Percentiles rank a stretch among this genome's conserved stretches.
Conservation (phyloP, 1,140 invertebrate species). For the Heliconius nattereri region DNA sequence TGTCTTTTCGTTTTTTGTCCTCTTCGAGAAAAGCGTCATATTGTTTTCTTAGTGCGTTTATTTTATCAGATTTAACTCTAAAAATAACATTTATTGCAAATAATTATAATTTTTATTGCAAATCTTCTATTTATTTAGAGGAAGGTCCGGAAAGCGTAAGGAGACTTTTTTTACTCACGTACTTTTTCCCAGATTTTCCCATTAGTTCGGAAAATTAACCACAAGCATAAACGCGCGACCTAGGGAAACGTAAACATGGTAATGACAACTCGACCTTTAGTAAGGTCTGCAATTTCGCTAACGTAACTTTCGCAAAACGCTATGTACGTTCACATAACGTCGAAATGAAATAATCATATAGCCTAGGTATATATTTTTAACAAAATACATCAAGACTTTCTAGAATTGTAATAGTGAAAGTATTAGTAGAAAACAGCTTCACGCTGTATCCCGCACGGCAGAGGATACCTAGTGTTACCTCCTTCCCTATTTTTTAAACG, state of each 20-base stretch:
- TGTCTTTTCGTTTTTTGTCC: slow-evolving; percentile 68
- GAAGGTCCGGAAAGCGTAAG: too few species aligned
- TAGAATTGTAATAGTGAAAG: background rate
- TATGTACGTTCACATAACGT: slow-evolving; percentile 49
- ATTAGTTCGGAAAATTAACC: slow-evolving; percentile 44
- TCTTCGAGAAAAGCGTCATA: slow-evolving; percentile 74
- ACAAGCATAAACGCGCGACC: slow-evolving; percentile 19
- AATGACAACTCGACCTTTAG: slow-evolving; percentile 66
- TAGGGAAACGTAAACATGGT: slow-evolving; percentile 60
- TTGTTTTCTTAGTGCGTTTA: slow-evolving; percentile 70
- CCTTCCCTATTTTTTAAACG: too few species aligned
- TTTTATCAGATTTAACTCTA: slow-evolving; percentile 66
- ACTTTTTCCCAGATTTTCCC: slow-evolving; percentile 69
- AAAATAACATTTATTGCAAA: slow-evolving; percentile 23
- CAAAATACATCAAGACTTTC: background rate
- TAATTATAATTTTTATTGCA: background rate
- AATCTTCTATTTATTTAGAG: too few species aligned
- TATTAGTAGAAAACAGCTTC: too few species aligned
- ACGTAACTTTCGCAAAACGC: slow-evolving; percentile 36
- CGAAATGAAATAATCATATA: background rate
- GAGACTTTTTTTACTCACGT: slow-evolving; percentile 14
- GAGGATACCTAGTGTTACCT: too few species aligned
- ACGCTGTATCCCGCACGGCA: too few species aligned
- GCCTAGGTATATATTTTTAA: too few species aligned
- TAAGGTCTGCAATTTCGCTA: slow-evolving; percentile 50